Conservation (phyloP, 2,113 vertebrate species). For the Rhynchopsitta pachyrhyncha region DNA sequence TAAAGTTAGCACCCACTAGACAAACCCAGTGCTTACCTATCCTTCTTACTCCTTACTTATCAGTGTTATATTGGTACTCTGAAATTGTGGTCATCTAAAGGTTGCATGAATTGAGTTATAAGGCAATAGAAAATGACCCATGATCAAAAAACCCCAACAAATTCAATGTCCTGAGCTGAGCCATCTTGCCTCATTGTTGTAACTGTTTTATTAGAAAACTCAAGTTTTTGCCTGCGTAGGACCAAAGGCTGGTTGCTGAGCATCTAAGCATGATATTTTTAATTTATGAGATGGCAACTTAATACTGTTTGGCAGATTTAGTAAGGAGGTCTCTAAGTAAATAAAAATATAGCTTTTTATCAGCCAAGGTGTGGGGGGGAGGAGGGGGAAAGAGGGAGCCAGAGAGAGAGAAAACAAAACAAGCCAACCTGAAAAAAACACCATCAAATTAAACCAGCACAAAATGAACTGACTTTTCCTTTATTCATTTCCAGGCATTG, state of each 20-base stretch:
- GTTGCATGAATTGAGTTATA: neutral
- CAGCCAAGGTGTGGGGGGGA: neutral
- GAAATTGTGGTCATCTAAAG: neutral
- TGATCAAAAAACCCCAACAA: neutral
- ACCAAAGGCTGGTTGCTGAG: neutral
- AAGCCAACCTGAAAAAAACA: neutral
- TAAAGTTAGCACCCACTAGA: neutral
- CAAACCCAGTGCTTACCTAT: neutral
- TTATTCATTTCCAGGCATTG: neutral
- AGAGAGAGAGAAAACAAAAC: too few relatives aligned
- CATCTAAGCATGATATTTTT: neutral
- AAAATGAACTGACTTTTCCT: neutral
- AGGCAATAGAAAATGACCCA: neutral
- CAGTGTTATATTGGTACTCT: neutral
- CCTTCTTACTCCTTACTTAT: neutral
- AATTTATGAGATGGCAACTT: neutral
- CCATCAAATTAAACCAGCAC: neutral
- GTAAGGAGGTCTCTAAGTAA: neutral
- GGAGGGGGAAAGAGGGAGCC: neutral
- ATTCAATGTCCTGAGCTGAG: neutral
- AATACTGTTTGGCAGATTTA: neutral
- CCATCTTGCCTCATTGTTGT: neutral
- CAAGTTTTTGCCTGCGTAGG: neutral
- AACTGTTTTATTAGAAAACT: neutral
- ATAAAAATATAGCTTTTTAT: neutral